Conservation (phyloP, 2,113 vertebrate species). For the Tupaia chinensis region DNA sequence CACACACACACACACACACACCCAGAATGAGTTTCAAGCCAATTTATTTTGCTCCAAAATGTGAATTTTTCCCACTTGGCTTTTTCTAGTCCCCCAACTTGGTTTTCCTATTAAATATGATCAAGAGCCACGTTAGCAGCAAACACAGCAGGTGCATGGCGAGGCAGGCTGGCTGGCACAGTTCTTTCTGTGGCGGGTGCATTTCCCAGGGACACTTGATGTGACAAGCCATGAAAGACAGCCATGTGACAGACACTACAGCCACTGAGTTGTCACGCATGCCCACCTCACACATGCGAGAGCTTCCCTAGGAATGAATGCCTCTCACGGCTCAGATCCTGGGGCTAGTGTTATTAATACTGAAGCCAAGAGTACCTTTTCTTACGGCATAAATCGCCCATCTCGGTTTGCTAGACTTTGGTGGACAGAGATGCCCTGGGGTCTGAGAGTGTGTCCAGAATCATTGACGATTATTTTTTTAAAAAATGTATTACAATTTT, state of each 20-base stretch:
- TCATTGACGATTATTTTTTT: background rate
- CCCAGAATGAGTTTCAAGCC: no score
- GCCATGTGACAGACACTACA: no score
- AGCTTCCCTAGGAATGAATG: background rate
- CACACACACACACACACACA: no score
- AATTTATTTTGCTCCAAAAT: background rate
- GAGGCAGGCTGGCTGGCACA: rapidly evolving
- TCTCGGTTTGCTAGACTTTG: background rate
- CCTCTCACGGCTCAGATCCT: background rate
- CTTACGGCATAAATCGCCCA: background rate
- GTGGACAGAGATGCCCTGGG: background rate
- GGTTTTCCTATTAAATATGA: background rate
- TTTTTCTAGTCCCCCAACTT: background rate
- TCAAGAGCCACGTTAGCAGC: background rate
- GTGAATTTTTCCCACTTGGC: background rate
- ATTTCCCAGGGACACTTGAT: background rate
- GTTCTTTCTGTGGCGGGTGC: no score
- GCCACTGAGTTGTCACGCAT: no score
- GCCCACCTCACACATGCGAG: no score
- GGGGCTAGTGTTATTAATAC: no score
- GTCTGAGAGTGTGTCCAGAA: background rate
- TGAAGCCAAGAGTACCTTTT: background rate
- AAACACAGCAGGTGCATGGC: background rate
- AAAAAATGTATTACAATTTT: no score
- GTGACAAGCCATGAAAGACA: background rate